Conservation (phyloP, 1,140 invertebrate genomes). For the Nymphalis io region DNA sequence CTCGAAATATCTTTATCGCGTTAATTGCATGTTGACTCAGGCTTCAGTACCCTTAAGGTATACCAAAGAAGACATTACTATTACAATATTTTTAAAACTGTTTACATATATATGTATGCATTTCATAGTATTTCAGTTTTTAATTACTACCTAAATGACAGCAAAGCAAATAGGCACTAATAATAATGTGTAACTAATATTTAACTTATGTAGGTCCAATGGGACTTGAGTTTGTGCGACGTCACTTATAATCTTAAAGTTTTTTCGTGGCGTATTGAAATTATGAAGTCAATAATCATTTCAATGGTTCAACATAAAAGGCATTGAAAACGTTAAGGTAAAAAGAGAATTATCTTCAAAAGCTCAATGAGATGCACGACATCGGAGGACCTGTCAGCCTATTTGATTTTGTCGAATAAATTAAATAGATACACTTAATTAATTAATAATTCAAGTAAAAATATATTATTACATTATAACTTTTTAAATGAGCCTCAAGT, state of each 20-base stretch:
- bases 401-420: neutral
- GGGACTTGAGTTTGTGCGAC: neutral
- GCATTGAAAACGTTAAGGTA: slow-evolving; percentile 26
- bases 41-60: slow-evolving; percentile 21
- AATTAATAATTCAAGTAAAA: too few species aligned
- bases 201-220: slow-evolving; percentile 3
- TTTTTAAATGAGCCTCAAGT: too few species aligned
- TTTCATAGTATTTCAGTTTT: neutral
- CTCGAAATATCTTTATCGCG: slow-evolving; percentile 58
- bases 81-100: neutral
- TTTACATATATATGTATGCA: neutral
- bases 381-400: neutral
- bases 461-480: too few species aligned
- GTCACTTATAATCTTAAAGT: slow-evolving; percentile 10
- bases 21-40: slow-evolving; percentile 53
- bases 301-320: slow-evolving; percentile 12
- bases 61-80: neutral
- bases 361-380: slow-evolving; percentile 20
- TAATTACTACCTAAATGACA: neutral
- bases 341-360: slow-evolving; percentile 18
- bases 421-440: neutral
- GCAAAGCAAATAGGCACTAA: neutral
- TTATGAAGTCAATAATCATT: neutral
- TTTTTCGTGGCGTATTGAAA: too few species aligned
- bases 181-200: slow-evolving; percentile 4